Evolutionary conservation across 2,797 vertebrate genomes (phyloP).

Genomic region (Malurus leucopterus): DNA sequence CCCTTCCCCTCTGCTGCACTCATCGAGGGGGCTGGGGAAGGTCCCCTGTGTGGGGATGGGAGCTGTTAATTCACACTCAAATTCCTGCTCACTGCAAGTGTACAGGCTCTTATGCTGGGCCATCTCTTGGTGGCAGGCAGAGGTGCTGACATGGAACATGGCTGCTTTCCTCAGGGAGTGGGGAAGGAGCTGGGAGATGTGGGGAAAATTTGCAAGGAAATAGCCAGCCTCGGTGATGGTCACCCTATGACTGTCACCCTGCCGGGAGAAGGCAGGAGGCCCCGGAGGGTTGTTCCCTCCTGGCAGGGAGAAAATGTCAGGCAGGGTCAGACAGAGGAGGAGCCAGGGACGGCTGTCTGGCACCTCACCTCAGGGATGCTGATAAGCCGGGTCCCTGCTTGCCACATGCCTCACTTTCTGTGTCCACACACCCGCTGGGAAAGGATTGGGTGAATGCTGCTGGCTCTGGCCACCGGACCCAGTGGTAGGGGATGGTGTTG

Average conservation of each 20-base stretch:
- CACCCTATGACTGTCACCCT: neutral
- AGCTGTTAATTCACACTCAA: neutral
- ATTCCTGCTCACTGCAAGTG: neutral
- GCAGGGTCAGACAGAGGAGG: neutral
- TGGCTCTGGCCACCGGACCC: fast-evolving
- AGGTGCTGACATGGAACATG: neutral
- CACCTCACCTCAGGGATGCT: neutral
- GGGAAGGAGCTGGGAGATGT: fast-evolving
- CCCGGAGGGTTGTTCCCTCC: neutral
- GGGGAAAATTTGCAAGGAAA: neutral
- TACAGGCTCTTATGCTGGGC: neutral
- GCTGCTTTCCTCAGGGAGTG: neutral
- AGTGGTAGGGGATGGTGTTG: fast-evolving
- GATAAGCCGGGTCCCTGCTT: neutral
- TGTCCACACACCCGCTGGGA: fast-evolving
- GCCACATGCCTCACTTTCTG: neutral
- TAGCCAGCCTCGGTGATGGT: neutral
- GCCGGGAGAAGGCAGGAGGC: neutral
- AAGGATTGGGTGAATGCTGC: neutral
- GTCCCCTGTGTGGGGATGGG: fast-evolving
- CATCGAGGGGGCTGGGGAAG: neutral
- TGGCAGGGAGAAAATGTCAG: neutral
- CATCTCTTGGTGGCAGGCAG: neutral
- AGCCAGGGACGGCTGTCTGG: neutral
- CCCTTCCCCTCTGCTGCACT: neutral